Base-by-base conservation (phyloP, 92 coral and sea anemone species). In the Palythoa caribaeorum region DNA sequence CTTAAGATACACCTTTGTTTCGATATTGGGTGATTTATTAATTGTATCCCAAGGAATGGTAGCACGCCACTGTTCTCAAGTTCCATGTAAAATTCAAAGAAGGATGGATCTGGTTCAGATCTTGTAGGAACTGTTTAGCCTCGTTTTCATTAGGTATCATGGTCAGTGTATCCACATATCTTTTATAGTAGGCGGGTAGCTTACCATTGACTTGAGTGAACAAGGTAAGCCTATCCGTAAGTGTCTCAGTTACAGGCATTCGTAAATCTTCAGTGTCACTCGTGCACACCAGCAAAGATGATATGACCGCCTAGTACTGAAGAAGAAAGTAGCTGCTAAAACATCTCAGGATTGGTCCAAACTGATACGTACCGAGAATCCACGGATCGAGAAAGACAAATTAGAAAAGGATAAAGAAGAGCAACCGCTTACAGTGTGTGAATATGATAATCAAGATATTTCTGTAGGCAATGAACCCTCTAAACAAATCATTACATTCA, bases 201-300 rank as follows among this genome's bases (percentile, higher is more conserved):
- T 28, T 28, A 28, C 28, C 28, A 28, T 28, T 28, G 28, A 28
- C 0, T 28, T 28, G 28, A 28, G 28, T 28, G 50, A 44, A 44
- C 50, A 3, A 44, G 50, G 50, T 8, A 2, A 8, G 50, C 50
- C 50, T 44, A 1, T 44, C 50, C 50, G 50, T 5, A 44, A 44
- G 2, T 44, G 50, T 44, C 50, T 44, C 50, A 5, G 50, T 8
- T 0, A 44, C 50, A 44, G 38, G 73, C 39, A 77, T 87, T 76
- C 78, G 79, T 28, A 87, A 87, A 71, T 74, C 80, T 35, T 79
- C 63, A 15, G 73, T 87, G 85, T 66, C 85, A 14, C 52, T 62
- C 7, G 85, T 87, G 37, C 90, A 87, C 36, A 20, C 54, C 53
- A 69, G 60, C 70, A 81, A 69, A 62, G 74, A 87, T 73, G 78